Percentiles rank a stretch among this genome's conserved stretches.
These are phyloP conservation scores for Eufriesea mexicana DNA, from an alignment of 1,140 invertebrate species.

Conservation along the genomic window DNA sequence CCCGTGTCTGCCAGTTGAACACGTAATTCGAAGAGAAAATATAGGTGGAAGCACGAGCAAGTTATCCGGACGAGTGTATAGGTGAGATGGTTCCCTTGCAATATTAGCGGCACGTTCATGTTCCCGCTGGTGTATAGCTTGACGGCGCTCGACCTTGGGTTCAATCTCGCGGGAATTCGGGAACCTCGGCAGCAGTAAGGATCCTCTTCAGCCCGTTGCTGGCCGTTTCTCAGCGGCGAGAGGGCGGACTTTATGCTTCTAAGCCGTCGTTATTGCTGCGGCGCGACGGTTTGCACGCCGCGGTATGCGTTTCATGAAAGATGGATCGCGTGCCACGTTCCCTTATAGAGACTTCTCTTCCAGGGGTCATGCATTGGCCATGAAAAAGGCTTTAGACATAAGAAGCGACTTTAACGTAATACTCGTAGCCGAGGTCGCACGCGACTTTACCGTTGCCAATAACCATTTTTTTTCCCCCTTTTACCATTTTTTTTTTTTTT, in stretches of 20 bases:
- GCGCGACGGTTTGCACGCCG: constrained; percentile 49
- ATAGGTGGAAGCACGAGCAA: background rate
- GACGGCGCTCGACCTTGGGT: constrained; percentile 47
- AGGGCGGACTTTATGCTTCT: constrained; percentile 47
- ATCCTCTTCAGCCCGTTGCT: background rate
- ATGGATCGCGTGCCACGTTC: constrained; percentile 55
- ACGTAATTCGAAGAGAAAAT: background rate
- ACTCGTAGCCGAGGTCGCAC: constrained; percentile 2
- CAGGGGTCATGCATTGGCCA: constrained; percentile 32
- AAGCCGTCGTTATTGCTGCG: constrained; percentile 59
- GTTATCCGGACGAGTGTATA: background rate
- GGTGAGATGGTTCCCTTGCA: background rate
- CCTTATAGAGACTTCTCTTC: constrained; percentile 50
- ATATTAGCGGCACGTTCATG: constrained; percentile 47
- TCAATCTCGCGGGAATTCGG: constrained; percentile 56
- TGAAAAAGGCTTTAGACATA: constrained; percentile 54
- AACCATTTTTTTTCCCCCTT: background rate
- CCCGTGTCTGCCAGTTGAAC: background rate
- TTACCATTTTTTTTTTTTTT: background rate
- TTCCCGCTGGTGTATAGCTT: constrained; percentile 8
- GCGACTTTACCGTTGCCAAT: constrained; percentile 13
- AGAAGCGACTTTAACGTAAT: constrained; percentile 49
- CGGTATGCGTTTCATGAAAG: constrained; percentile 70
- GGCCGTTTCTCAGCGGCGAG: constrained; percentile 5
- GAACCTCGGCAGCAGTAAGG: constrained; percentile 35